phyloP scores from a whole-genome alignment of 1,140 invertebrate genomes.

The Magallana angulata region DNA sequence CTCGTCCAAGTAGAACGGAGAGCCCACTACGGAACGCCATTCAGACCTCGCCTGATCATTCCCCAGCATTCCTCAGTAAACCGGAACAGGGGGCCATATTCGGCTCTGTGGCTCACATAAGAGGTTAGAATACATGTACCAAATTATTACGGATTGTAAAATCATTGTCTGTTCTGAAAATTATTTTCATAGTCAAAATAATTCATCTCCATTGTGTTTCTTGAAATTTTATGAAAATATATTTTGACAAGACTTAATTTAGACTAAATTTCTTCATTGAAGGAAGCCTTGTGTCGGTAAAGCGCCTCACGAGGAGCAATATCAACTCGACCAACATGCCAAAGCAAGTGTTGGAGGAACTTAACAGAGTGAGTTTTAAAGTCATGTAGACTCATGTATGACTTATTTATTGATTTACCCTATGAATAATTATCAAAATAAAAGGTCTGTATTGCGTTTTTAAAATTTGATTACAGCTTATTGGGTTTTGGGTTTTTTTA shows the following conservation, averaged over 20 bases:
- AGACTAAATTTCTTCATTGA: neutral
- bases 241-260: too few relatives aligned
- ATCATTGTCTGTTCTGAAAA: too few relatives aligned
- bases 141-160: too few relatives aligned
- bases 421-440: too few relatives aligned
- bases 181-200: too few relatives aligned
- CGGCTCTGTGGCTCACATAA: slow-evolving; percentile 72
- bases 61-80: slow-evolving; percentile 47
- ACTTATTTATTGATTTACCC: too few relatives aligned
- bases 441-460: too few relatives aligned
- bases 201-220: too few relatives aligned
- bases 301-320: slow-evolving; percentile 59
- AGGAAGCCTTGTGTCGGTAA: slow-evolving; percentile 72
- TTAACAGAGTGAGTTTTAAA: slow-evolving; percentile 67
- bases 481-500: too few relatives aligned
- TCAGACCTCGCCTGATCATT: slow-evolving; percentile 42
- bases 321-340: slow-evolving; percentile 63
- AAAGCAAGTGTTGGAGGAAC: slow-evolving; percentile 66
- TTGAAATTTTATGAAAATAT: too few relatives aligned
- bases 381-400: too few relatives aligned
- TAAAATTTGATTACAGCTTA: too few relatives aligned
- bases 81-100: slow-evolving; percentile 68
- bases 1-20: slow-evolving; percentile 27
- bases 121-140: slow-evolving; percentile 56
- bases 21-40: neutral